These are phyloP conservation scores for Sylvicola cinctus DNA, from an alignment of 2,888 invertebrate species.

Conservation along the genomic window DNA sequence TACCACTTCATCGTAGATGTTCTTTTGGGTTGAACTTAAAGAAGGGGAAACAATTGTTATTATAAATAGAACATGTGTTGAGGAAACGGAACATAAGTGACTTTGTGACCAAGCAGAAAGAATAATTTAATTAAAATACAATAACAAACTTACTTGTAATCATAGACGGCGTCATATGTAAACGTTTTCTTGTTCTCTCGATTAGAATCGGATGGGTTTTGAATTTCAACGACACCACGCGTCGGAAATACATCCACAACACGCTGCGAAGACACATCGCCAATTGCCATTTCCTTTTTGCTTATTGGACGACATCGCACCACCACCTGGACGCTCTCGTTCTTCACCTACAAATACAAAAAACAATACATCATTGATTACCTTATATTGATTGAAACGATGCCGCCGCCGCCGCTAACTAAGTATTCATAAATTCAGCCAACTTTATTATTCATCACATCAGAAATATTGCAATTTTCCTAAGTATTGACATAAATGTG, in stretches of 20 bases:
- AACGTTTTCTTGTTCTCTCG: conserved; percentile 75
- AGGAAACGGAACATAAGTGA: neutral
- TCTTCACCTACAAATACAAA: conserved; percentile 13
- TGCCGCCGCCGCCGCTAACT: too few species aligned
- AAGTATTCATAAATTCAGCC: too few species aligned
- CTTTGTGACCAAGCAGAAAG: conserved; percentile 1
- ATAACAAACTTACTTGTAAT: conserved; percentile 35
- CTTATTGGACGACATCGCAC: conserved; percentile 93
- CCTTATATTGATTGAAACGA: too few species aligned
- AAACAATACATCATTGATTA: too few species aligned
- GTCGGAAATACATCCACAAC: conserved; percentile 70
- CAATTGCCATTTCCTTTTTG: conserved; percentile 50
- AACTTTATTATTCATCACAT: too few species aligned
- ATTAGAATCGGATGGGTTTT: conserved; percentile 53
- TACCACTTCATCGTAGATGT: conserved; percentile 90
- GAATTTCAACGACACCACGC: conserved; percentile 77
- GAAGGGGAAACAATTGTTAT: neutral
- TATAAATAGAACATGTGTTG: neutral
- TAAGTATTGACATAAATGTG: too few species aligned
- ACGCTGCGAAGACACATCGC: conserved; percentile 19
- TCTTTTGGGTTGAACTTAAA: conserved; percentile 62
- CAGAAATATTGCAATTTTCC: too few species aligned
- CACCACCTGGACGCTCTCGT: conserved; percentile 89
- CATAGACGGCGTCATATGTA: conserved; percentile 96
- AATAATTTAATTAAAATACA: neutral